A percentile compares a stretch with the other conserved stretches of the same genome.
Conservation (phyloP, 2,113 vertebrate genomes). For the Oreamnos americanus region DNA sequence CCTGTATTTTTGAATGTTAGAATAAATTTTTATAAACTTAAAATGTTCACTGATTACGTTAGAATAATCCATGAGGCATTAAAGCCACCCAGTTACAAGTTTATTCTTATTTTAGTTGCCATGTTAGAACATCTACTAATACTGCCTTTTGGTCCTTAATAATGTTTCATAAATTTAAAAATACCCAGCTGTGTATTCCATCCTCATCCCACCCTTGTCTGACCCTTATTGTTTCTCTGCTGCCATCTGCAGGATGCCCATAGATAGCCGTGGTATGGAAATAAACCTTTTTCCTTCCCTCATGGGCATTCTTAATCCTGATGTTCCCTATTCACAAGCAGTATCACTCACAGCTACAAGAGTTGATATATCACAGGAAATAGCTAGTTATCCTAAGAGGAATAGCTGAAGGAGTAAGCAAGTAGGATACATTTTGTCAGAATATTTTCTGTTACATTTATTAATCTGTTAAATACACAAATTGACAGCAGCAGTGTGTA, state of each 20-base stretch:
- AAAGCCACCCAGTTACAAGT: background rate
- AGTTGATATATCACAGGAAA: background rate
- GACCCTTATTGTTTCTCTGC: background rate
- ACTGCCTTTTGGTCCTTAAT: background rate
- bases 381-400: background rate
- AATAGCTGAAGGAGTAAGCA: conserved; percentile 29
- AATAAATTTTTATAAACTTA: conserved; percentile 36
- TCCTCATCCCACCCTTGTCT: background rate
- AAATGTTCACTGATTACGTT: conserved; percentile 33
- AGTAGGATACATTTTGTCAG: conserved; percentile 14
- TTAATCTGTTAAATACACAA: conserved; percentile 41
- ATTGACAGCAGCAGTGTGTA: background rate
- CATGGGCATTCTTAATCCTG: background rate
- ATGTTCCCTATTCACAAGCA: background rate
- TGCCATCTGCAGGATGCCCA: background rate
- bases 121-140: conserved; percentile 3
- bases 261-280: background rate
- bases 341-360: background rate
- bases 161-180: conserved; percentile 10
- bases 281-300: background rate
- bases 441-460: conserved; percentile 10
- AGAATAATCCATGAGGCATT: conserved; percentile 23
- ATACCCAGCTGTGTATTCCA: background rate
- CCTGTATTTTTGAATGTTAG: conserved; percentile 63
- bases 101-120: conserved; percentile 35